Conservation (phyloP, 2,888 invertebrate species). For the Clanis bilineata region DNA sequence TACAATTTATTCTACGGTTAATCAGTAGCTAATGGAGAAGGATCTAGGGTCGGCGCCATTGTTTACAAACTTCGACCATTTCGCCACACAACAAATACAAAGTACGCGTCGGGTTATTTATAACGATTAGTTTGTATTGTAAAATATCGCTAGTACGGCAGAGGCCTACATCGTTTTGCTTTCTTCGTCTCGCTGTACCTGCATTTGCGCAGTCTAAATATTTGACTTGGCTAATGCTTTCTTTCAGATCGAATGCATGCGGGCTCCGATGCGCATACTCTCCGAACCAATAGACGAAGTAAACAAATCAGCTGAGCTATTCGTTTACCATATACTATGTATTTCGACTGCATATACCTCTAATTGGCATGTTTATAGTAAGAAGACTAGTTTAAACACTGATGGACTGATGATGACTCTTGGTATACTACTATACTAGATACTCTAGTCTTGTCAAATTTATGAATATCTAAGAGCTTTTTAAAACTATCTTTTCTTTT, state of each 20-base stretch:
- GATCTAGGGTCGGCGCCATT: not conserved
- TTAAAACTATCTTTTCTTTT: conserved; percentile 5
- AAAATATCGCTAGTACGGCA: conserved; percentile 32
- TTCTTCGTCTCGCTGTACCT: conserved; percentile 35
- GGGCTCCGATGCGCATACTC: conserved; percentile 22
- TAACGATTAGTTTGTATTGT: conserved; percentile 41
- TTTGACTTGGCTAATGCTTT: conserved; percentile 57
- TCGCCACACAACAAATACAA: conserved; percentile 21
- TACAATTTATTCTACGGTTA: conserved; percentile 14
- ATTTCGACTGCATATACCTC: not conserved
- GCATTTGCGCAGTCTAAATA: conserved; percentile 52
- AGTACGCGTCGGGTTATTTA: conserved; percentile 32
- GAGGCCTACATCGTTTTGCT: conserved; percentile 41
- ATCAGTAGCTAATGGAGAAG: conserved; percentile 6
- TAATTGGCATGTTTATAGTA: not conserved
- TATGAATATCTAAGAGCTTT: not conserved
- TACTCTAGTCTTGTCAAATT: not conserved
- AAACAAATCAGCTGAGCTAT: conserved; percentile 4
- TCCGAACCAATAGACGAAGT: not conserved
- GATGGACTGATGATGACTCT: too few relatives aligned
- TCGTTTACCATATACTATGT: not conserved
- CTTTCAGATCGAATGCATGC: conserved; percentile 32
- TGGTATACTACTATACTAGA: too few relatives aligned
- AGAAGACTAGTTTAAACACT: not conserved
- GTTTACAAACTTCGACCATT: conserved; percentile 24